Evolutionary conservation across 2,797 vertebrate species (phyloP).

Genomic region (Coregonus sp.): DNA sequence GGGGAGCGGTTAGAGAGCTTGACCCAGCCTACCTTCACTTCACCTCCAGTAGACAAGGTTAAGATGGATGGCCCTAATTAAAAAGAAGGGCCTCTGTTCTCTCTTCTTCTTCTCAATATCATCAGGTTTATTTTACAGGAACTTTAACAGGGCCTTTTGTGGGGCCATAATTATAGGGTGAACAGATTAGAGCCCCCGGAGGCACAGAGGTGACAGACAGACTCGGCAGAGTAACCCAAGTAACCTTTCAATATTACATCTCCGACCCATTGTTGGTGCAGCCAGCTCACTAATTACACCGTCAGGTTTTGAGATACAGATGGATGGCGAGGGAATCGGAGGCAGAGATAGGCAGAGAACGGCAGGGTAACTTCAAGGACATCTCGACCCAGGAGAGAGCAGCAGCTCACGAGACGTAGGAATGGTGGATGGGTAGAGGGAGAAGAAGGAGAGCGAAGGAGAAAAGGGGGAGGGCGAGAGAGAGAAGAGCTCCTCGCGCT

Average conservation of each 20-base stretch:
- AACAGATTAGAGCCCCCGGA: constrained; percentile 81
- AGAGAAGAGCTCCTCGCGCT: too few relatives aligned
- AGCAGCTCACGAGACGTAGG: too few relatives aligned
- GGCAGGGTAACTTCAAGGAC: too few relatives aligned
- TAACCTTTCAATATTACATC: constrained; percentile 82
- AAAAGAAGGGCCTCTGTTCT: constrained; percentile 78
- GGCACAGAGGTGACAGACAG: constrained; percentile 83
- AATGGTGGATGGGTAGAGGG: too few relatives aligned
- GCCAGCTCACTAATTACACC: constrained; percentile 70
- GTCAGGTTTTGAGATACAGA: too few relatives aligned
- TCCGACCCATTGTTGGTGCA: constrained; percentile 74
- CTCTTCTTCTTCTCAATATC: constrained; percentile 77
- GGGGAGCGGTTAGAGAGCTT: constrained; percentile 70
- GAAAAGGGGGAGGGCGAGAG: too few relatives aligned
- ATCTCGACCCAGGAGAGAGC: too few relatives aligned
- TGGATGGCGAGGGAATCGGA: too few relatives aligned
- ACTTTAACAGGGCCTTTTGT: constrained; percentile 82
- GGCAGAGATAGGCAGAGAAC: too few relatives aligned
- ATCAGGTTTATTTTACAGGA: constrained; percentile 84
- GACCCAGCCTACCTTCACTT: constrained; percentile 78
- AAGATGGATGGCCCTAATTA: constrained; percentile 85
- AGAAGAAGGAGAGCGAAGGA: too few relatives aligned
- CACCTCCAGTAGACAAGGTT: constrained; percentile 83
- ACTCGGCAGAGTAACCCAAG: constrained; percentile 80
- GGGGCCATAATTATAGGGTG: constrained; percentile 81